Base-by-base conservation (phyloP, 2,888 invertebrate genomes). In the Meiosimyza platycephala region DNA sequence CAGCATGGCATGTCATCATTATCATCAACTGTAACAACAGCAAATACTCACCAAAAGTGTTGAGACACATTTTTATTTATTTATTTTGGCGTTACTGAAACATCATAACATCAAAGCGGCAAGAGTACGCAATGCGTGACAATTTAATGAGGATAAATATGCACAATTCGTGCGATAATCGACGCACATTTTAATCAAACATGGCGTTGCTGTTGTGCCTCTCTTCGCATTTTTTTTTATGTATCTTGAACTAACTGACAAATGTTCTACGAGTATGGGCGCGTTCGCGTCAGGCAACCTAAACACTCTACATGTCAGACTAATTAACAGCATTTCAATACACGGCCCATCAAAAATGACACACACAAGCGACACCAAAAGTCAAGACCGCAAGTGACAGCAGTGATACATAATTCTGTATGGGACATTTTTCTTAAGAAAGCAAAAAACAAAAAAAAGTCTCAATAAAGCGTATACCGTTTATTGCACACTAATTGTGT, bases 401-500 rank as follows among this genome's bases (percentile, higher is more conserved):
- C 60, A n/a, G 48, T 48, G 68, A 55, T 55, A 55, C 9, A 11
- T 28, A 59, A 59, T n/a, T 54, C 6, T 7, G 22, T 50, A 3
- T 40, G 40, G 9, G 9, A 9, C 9, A 40, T 40, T 40, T 52
- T 28, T 50, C 22, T 22, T 18, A 7, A 22, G 33, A 48, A 48
- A 18, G 7, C 1, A 64, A 5, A 18, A 40, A 16, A n/a, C 47
- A 62, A 62, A 62, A n/a, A 62, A 7, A 6, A 9, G 9, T 9
- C 40, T 40, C 40, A 9, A 40, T 40, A 40, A 9, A 40, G 52
- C 15, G 48, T 48, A 22, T 28, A 15, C 28, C 22, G 72, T 72
- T 76, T 78, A 79, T 78, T 80, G 77, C 82, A 82, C 84, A 83
- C 83, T 84, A 84, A 84, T 84, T 84, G 83, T 80, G 84, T 84